These are phyloP conservation scores for Bombyx mori DNA, from an alignment of 1,140 invertebrate species.

Conservation along the genomic window ASM3026992v2 NC_085128.1:12014001-12014500, in stretches of 20 bases:
- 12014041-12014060: too few species aligned
- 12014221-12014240: conserved; percentile 37
- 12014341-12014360: conserved; percentile 19
- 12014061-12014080: too few species aligned
- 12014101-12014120: too few species aligned
- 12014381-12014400: conserved; percentile 21
- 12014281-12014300: conserved; percentile 35
- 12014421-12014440: conserved; percentile 5
- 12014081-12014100: too few species aligned
- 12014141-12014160: conserved; percentile 8
- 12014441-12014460: conserved; percentile 23
- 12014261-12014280: conserved; percentile 53
- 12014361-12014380: conserved; percentile 21
- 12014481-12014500: conserved; percentile 44
- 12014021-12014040: too few species aligned
- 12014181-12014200: conserved; percentile 28
- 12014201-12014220: conserved; percentile 12
- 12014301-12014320: conserved; percentile 46
- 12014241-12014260: conserved; percentile 37
- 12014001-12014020: too few species aligned
- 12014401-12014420: conserved; percentile 14
- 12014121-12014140: too few species aligned
- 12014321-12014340: conserved; percentile 36
- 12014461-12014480: conserved; percentile 41
- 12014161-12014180: conserved; percentile 20